phyloP scores from a whole-genome alignment of 1,140 invertebrate genomes.

The Proctacanthus coquilletti region DNA sequence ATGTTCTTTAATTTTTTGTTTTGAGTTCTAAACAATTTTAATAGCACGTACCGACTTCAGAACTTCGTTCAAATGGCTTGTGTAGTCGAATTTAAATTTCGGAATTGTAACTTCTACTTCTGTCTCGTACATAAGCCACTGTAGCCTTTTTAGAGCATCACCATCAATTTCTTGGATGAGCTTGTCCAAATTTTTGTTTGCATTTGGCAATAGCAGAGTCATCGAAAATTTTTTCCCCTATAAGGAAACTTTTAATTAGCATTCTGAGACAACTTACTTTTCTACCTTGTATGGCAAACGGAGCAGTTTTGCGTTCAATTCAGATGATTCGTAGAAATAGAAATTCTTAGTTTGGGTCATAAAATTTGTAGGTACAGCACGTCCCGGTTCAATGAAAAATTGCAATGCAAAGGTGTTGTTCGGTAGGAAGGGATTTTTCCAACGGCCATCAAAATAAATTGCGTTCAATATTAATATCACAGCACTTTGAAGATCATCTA shows the following conservation, averaged over 20 bases:
- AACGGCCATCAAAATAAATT: constrained; percentile 65
- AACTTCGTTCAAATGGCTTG: constrained; percentile 41
- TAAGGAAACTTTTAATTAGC: constrained; percentile 33
- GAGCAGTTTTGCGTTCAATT: constrained; percentile 53
- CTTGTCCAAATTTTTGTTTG: constrained; percentile 35
- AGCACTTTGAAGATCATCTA: constrained; percentile 41
- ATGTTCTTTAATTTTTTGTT: no score
- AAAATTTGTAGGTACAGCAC: constrained; percentile 40
- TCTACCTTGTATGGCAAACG: constrained; percentile 57
- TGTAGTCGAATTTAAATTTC: constrained; percentile 53
- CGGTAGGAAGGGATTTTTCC: no score
- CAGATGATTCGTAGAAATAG: constrained; percentile 39
- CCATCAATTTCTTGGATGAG: constrained; percentile 39
- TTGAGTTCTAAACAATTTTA: no score
- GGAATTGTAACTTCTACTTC: constrained; percentile 45
- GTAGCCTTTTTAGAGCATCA: constrained; percentile 27
- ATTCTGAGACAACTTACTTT: constrained; percentile 32
- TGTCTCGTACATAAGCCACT: constrained; percentile 35
- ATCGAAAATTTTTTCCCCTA: constrained; percentile 52
- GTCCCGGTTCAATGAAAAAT: no score
- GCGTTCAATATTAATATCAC: constrained; percentile 61
- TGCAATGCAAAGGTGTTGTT: no score
- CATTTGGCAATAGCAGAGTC: constrained; percentile 48
- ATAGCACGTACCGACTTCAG: constrained; percentile 50
- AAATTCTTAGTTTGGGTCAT: constrained; percentile 48